Evolutionary conservation across 2,797 vertebrate genomes (phyloP).

Genomic region (Notamacropus eugenii): DNA sequence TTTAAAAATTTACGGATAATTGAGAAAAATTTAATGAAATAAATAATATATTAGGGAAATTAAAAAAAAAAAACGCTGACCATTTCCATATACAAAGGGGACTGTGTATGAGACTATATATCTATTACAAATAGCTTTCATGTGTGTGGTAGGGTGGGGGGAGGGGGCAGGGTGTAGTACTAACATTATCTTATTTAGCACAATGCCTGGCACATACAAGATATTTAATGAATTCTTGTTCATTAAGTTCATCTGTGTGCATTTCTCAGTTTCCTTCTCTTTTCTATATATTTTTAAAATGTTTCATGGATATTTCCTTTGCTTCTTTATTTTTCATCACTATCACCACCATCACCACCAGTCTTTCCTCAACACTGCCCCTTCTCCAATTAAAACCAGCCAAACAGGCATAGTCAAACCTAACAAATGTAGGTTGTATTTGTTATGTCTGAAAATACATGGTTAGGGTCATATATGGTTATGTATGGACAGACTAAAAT

Average conservation of each 20-base stretch:
- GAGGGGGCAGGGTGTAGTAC: neutral
- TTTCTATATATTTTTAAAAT: neutral
- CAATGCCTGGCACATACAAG: neutral
- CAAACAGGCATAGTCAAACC: neutral
- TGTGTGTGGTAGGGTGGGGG: too few species aligned
- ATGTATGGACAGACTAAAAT: neutral
- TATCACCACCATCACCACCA: neutral
- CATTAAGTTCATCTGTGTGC: neutral
- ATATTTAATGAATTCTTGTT: neutral
- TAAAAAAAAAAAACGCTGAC: neutral
- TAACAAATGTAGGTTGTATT: neutral
- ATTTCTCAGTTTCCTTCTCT: neutral
- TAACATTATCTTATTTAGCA: neutral
- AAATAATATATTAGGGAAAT: neutral
- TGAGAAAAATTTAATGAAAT: neutral
- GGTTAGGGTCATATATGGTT: neutral
- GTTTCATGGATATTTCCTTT: neutral
- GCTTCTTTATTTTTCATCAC: neutral
- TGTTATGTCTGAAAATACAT: neutral
- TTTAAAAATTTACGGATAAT: neutral
- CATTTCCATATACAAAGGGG: neutral
- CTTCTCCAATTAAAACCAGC: neutral
- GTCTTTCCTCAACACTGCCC: neutral
- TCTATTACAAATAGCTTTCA: neutral
- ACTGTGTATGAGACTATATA: neutral